Evolutionary conservation across 2,797 vertebrate species (phyloP).

Genomic region (Pangasius mekongensis): DNA sequence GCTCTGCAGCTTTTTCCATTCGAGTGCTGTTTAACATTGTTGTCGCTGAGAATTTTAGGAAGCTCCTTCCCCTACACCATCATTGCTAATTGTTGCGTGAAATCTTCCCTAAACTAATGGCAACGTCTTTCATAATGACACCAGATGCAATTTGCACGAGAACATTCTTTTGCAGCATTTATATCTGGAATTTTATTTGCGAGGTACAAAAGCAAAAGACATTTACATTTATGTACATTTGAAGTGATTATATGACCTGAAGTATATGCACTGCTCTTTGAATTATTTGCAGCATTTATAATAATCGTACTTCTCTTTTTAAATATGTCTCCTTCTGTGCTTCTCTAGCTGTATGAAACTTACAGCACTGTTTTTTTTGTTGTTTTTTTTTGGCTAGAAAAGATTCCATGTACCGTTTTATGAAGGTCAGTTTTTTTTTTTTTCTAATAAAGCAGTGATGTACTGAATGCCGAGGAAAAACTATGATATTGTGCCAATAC

Average conservation of each 20-base stretch:
- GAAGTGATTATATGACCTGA: not conserved
- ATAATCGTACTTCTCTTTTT: not conserved
- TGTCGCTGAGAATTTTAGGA: not conserved
- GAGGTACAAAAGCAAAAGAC: too few species aligned
- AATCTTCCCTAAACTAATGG: not conserved
- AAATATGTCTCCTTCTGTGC: not conserved
- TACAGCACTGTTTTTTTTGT: too few species aligned
- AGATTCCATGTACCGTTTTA: not conserved
- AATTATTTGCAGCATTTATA: too few species aligned
- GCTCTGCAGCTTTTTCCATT: not conserved
- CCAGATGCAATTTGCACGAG: not conserved
- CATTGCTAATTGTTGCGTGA: not conserved
- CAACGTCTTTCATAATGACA: not conserved
- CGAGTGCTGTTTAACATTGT: not conserved
- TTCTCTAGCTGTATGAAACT: not conserved
- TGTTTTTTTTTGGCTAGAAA: not conserved
- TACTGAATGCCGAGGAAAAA: not conserved
- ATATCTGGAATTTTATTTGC: too few species aligned
- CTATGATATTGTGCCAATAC: too few species aligned
- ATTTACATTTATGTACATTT: too few species aligned
- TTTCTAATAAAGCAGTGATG: not conserved
- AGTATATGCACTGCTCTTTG: too few species aligned
- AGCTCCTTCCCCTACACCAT: not conserved
- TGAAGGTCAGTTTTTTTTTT: not conserved
- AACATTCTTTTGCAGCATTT: not conserved